Evolutionary conservation across 2,888 invertebrate species (phyloP).

Genomic region (Aphidius colemani): DNA sequence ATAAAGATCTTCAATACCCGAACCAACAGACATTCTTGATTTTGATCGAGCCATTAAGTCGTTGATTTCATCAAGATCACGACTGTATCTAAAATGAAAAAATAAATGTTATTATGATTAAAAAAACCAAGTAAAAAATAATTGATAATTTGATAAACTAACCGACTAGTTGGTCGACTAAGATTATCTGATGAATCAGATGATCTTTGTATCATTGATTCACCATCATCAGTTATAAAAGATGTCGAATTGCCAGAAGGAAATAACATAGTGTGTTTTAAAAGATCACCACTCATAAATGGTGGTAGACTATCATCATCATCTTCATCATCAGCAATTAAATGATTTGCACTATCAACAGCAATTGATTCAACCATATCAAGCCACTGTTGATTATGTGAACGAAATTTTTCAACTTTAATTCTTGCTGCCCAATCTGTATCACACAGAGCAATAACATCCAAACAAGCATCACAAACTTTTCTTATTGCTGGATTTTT

Average conservation of each 20-base stretch:
- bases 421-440: constrained; percentile 93
- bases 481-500: constrained; percentile 92
- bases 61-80: constrained; percentile 64
- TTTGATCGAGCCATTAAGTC: constrained; percentile 55
- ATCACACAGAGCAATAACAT: constrained; percentile 88
- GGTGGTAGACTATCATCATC: constrained; percentile 74
- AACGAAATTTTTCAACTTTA: constrained; percentile 93
- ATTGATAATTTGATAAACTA: constrained; percentile 29
- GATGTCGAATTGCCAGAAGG: constrained; percentile 54
- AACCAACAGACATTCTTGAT: constrained; percentile 54
- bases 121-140: not conserved
- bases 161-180: constrained; percentile 64
- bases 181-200: constrained; percentile 54
- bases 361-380: constrained; percentile 87
- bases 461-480: constrained; percentile 93
- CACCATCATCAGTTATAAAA: constrained; percentile 51
- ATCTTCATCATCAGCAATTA: constrained; percentile 65
- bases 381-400: constrained; percentile 98
- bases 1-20: constrained; percentile 54
- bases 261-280: constrained; percentile 65
- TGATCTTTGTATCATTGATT: constrained; percentile 49
- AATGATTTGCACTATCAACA: constrained; percentile 63
- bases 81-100: constrained; percentile 59
- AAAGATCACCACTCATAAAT: constrained; percentile 76
- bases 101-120: constrained; percentile 3